Conservation (phyloP, 2,888 invertebrate species). For the Apodemia zela region DNA sequence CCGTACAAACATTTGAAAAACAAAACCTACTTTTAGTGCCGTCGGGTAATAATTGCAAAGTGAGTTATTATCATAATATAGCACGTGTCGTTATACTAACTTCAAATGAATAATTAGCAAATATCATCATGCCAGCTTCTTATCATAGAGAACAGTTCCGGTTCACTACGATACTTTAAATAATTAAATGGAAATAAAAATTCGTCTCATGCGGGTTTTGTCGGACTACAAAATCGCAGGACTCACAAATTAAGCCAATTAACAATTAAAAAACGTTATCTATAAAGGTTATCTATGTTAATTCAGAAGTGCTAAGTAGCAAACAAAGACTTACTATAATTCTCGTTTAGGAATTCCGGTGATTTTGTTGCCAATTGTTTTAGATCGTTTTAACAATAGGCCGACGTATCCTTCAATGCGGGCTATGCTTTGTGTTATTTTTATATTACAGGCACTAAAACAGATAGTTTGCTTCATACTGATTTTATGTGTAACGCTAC, state of each 20-base stretch:
- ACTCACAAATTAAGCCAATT: background rate
- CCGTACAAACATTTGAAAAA: too few species aligned
- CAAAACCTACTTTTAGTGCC: too few species aligned
- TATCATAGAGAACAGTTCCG: too few species aligned
- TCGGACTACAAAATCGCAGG: background rate
- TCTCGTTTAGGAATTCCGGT: conserved; percentile 39
- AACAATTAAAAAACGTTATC: background rate
- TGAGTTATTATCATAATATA: too few species aligned
- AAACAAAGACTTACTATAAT: conserved; percentile 45
- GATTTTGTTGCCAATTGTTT: conserved; percentile 39
- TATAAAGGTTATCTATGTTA: conserved; percentile 7
- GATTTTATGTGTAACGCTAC: background rate
- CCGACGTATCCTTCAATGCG: conserved; percentile 31
- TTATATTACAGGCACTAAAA: conserved; percentile 40
- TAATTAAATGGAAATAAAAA: background rate
- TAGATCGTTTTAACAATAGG: conserved; percentile 35
- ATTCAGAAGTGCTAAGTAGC: conserved; percentile 34
- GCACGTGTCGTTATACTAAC: too few species aligned
- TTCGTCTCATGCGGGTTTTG: background rate
- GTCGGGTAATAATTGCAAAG: too few species aligned
- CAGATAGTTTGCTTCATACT: background rate
- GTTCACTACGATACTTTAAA: background rate
- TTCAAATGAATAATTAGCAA: too few species aligned
- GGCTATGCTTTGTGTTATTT: conserved; percentile 30
- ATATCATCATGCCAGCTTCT: too few species aligned